These are phyloP conservation scores for Cephonodes hylas DNA, from an alignment of 2,888 invertebrate species.

Conservation along the genomic window DNA sequence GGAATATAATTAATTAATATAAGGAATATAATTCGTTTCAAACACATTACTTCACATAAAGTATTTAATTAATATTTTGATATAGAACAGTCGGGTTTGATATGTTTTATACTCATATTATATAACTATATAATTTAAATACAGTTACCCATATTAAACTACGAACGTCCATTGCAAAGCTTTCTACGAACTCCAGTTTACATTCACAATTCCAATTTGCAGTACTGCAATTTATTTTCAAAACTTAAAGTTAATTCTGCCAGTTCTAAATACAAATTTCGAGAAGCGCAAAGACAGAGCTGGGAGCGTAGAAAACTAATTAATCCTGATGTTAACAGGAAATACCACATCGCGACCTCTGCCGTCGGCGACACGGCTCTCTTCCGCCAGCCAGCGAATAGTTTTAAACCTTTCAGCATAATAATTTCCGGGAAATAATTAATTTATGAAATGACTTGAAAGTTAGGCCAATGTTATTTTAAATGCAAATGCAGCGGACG, in stretches of 20 bases:
- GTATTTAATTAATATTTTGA: too few relatives aligned
- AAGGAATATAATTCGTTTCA: too few relatives aligned
- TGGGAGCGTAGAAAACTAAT: slow-evolving; percentile 37
- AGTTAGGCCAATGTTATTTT: background rate
- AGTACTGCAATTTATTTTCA: background rate
- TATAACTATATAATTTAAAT: too few relatives aligned
- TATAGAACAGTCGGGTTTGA: too few relatives aligned
- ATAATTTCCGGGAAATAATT: slow-evolving; percentile 7
- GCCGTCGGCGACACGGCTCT: slow-evolving; percentile 15
- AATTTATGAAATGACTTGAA: slow-evolving; percentile 7
- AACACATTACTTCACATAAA: too few relatives aligned
- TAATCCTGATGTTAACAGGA: slow-evolving; percentile 38
- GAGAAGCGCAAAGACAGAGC: background rate
- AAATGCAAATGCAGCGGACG: background rate
- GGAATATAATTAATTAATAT: too few relatives aligned
- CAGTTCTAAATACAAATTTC: background rate
- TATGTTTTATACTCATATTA: too few relatives aligned
- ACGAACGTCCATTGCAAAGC: too few relatives aligned
- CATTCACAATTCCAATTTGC: background rate
- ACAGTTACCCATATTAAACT: too few relatives aligned
- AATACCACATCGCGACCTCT: slow-evolving; percentile 25
- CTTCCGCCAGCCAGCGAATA: background rate
- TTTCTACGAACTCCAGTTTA: too few relatives aligned
- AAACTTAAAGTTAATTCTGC: background rate
- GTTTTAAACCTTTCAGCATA: slow-evolving; percentile 8